phyloP scores from a whole-genome alignment of 2,113 vertebrate genomes.

The Brachirus orientalis region DNA sequence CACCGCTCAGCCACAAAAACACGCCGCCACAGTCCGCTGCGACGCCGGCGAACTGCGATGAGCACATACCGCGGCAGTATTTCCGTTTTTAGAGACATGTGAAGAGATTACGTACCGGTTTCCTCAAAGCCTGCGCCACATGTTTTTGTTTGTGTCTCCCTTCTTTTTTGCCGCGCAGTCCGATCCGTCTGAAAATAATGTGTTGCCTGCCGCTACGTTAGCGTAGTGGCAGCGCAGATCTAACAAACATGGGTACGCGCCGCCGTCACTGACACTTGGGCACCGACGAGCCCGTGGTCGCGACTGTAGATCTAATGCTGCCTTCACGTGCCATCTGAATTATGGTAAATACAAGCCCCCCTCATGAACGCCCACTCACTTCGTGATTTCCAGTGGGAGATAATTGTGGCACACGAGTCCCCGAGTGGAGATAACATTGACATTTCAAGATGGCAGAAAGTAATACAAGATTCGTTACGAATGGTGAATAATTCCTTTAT shows the following conservation, averaged over 20 bases:
- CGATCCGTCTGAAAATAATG: constrained; percentile 38
- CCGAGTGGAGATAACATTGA: too few species aligned
- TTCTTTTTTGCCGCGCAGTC: constrained; percentile 86
- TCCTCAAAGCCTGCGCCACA: constrained; percentile 76
- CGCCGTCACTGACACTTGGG: not conserved
- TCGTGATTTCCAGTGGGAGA: too few species aligned
- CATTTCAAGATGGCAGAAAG: too few species aligned
- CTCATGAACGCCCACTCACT: too few species aligned
- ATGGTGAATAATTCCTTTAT: too few species aligned
- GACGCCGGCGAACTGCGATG: not conserved
- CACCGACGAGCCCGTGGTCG: fast-evolving
- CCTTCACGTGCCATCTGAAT: not conserved
- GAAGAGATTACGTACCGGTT: constrained; percentile 62
- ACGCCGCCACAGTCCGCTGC: not conserved
- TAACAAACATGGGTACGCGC: not conserved
- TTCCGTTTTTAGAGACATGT: not conserved
- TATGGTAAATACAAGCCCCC: too few species aligned
- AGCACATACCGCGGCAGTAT: not conserved
- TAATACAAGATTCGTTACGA: too few species aligned
- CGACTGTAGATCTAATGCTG: not conserved
- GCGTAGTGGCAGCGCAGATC: constrained; percentile 42
- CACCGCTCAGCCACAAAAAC: not conserved
- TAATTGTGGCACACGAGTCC: too few species aligned
- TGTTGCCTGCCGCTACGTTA: not conserved
- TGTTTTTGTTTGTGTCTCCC: constrained; percentile 84